phyloP scores from a whole-genome alignment of 2,888 invertebrate genomes.

The Andrena chrysosceles region DNA sequence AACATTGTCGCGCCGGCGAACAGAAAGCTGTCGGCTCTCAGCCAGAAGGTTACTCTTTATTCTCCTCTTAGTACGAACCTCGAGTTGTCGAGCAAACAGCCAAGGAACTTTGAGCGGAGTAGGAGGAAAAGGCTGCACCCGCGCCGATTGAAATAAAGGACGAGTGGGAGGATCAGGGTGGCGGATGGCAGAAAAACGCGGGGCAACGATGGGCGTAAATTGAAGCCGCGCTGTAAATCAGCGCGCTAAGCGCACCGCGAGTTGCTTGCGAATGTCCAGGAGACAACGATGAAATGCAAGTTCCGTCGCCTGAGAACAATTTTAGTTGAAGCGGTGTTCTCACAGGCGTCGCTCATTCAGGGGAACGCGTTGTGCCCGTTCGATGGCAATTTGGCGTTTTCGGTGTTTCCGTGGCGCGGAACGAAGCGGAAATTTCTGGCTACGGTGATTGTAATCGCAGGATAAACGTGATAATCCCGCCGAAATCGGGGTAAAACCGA shows the following conservation, averaged over 20 bases:
- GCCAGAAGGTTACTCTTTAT: background rate
- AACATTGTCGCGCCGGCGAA: background rate
- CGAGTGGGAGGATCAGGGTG: slow-evolving; percentile 23
- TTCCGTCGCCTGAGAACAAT: background rate
- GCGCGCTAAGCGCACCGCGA: background rate
- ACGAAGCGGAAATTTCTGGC: slow-evolving; percentile 9
- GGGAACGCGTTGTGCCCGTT: background rate
- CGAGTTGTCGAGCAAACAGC: background rate
- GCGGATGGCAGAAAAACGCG: slow-evolving; percentile 16
- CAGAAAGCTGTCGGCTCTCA: background rate
- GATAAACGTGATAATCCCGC: background rate
- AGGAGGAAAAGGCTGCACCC: slow-evolving; percentile 14
- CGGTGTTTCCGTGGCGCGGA: background rate
- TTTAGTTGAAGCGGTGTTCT: background rate
- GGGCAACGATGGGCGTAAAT: slow-evolving; percentile 25
- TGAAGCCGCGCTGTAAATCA: slow-evolving; percentile 35
- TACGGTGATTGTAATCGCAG: background rate
- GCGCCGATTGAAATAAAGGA: slow-evolving; percentile 5
- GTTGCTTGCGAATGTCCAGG: background rate
- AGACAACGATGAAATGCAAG: background rate
- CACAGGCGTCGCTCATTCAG: background rate
- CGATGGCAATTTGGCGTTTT: background rate
- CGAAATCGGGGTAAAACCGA: background rate
- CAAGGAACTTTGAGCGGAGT: background rate
- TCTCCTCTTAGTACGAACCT: background rate